Percentiles rank a stretch among this genome's conserved stretches.
These are phyloP conservation scores for Puffinus mauretanicus DNA, from an alignment of 2,113 vertebrate genomes.

Conservation along the genomic window DNA sequence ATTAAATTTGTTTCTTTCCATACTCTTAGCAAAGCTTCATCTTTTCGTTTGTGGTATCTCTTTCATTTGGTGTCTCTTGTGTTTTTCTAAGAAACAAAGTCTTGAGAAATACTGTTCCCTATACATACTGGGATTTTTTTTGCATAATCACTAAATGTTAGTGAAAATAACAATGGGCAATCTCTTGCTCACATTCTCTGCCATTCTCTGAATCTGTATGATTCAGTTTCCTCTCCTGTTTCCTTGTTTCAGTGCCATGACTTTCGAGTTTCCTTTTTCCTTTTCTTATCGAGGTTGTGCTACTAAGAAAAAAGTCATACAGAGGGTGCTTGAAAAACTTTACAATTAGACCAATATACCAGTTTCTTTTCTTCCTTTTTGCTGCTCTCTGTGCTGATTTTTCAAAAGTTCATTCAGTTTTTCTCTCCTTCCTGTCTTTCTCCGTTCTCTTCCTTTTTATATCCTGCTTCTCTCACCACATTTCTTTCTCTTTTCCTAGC, in stretches of 20 bases:
- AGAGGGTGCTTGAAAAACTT: not conserved
- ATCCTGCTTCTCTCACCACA: not conserved
- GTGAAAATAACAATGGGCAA: not conserved
- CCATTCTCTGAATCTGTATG: not conserved
- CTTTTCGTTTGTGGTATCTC: not conserved
- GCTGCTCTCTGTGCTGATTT: not conserved
- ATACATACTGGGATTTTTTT: rapidly evolving
- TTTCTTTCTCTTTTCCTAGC: not conserved
- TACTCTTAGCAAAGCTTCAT: not conserved
- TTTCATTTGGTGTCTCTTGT: not conserved
- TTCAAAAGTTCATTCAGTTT: not conserved
- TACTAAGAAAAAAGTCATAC: not conserved
- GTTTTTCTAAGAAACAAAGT: not conserved
- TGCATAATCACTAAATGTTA: not conserved
- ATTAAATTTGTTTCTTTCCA: not conserved
- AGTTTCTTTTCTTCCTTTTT: not conserved
- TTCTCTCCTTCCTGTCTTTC: not conserved
- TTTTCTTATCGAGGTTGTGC: not conserved
- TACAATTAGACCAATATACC: not conserved
- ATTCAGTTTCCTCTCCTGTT: not conserved
- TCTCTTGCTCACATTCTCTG: not conserved
- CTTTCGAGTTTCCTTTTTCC: not conserved
- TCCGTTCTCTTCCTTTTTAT: not conserved
- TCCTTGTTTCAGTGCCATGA: not conserved
- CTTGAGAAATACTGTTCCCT: not conserved